Evolutionary conservation across 2,888 invertebrate genomes (phyloP).

Genomic region (Thymelicus sylvestris): DNA sequence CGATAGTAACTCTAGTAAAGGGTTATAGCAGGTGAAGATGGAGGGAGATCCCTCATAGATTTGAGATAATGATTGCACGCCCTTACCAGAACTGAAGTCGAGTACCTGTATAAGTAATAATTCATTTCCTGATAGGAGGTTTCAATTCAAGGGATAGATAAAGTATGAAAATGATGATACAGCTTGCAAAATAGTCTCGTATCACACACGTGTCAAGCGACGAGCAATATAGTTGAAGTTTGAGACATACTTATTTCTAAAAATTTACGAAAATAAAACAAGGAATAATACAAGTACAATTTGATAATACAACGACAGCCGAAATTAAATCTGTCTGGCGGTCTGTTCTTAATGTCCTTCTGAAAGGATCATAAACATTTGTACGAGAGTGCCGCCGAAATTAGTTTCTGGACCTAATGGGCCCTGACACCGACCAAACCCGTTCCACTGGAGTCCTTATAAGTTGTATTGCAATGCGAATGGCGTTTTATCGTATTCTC

Average conservation of each 20-base stretch:
- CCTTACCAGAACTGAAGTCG: background rate
- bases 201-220: too few species aligned
- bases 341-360: constrained; percentile 4
- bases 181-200: too few species aligned
- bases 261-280: too few species aligned
- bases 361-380: constrained; percentile 18
- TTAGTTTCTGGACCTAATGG: constrained; percentile 5
- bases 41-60: background rate
- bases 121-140: too few species aligned
- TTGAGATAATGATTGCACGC: background rate
- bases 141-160: too few species aligned
- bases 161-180: too few species aligned
- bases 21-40: constrained; percentile 12
- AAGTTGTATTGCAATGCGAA: constrained; percentile 46
- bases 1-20: constrained; percentile 6
- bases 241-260: too few species aligned
- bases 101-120: too few species aligned
- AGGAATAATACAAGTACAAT: too few species aligned
- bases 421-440: constrained; percentile 31
- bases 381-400: constrained; percentile 6
- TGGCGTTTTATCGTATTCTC: constrained; percentile 39
- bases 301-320: background rate
- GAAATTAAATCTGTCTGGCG: constrained; percentile 8
- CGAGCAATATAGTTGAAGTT: too few species aligned
- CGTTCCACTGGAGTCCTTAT: constrained; percentile 37